A percentile compares a stretch with the other conserved stretches of the same genome.
phyloP scores from a whole-genome alignment of 1,140 invertebrate species.

The Drosophila subpulchrella region DNA sequence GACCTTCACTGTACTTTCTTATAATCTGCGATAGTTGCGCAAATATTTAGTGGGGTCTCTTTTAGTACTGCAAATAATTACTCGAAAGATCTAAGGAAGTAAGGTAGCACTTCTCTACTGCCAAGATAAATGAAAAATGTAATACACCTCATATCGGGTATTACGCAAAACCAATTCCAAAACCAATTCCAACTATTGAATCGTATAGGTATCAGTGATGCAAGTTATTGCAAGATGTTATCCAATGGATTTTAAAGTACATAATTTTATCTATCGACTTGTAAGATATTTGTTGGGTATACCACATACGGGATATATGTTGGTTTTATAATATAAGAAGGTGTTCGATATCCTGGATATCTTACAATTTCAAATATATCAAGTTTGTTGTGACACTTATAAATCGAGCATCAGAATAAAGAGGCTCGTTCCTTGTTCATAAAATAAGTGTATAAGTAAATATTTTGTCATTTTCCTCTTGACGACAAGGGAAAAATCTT shows the following conservation, averaged over 20 bases:
- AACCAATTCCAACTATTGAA: no score
- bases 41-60: conserved; percentile 21
- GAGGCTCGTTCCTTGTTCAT: not conserved
- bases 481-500: conserved; percentile 21
- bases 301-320: not conserved
- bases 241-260: not conserved
- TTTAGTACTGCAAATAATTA: conserved; percentile 21
- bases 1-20: conserved; percentile 2
- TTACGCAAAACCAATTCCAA: not conserved
- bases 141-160: not conserved
- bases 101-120: not conserved
- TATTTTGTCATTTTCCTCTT: conserved; percentile 4
- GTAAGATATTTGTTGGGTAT: not conserved
- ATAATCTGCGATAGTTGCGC: conserved; percentile 5
- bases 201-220: no score
- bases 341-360: not conserved
- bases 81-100: conserved; percentile 13
- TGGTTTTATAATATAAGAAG: not conserved
- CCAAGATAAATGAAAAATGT: conserved; percentile 2
- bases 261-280: not conserved
- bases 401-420: not conserved
- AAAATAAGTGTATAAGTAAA: not conserved
- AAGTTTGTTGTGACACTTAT: no score
- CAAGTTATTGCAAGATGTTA: not conserved
- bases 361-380: no score